Evolutionary conservation across 2,797 vertebrate genomes (phyloP), one percentile per base, ranked within the genome.

Genomic region (Lithobates sylvaticus): DNA sequence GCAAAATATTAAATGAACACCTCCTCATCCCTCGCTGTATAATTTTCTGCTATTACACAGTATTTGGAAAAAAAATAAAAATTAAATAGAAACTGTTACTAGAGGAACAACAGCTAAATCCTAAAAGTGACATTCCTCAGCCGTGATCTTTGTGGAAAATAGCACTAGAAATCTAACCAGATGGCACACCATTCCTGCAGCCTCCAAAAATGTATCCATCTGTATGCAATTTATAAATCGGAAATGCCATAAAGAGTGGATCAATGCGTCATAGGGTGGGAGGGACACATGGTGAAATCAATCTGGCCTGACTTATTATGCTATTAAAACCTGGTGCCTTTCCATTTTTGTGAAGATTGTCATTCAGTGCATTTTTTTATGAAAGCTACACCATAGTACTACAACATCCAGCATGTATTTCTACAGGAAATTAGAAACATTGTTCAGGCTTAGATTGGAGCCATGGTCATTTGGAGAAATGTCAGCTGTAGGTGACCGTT

Each of bases 161-260:
- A 44, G 26, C 61, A 50, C 65, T 69, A 76, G 26, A 83, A 83
- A 76, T 54, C 72, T 69, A 83, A 76, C 58, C 81, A 83, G 81
- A 83, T 83, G 81, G 73, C 72, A 83, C 42, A 27, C 64, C 32
- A 54, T 16, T 74, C 70, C 50, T 65, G 26, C 27, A 64, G 50
- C 10, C 70, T 74, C 39, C 58, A 50, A 83, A 83, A 69, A 34
- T n/a, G 27, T 16, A 18, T 67, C 72, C 81, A 83, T 83, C 72
- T 83, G 81, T 54, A 29, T 76, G 39, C 23, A 76, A 83, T 83
- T 83, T 83, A 42, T 76, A 50, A 26, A 23, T 68, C 15, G 72
- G 81, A 83, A 68, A 75, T 83, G 61, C 72, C 72, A 76, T 65
- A 65, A 64, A 73, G 61, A 73, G 32, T 44, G 42, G 2, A 75